Conservation (phyloP, 2,113 vertebrate genomes). For the Gallinago paraguaiae region DNA sequence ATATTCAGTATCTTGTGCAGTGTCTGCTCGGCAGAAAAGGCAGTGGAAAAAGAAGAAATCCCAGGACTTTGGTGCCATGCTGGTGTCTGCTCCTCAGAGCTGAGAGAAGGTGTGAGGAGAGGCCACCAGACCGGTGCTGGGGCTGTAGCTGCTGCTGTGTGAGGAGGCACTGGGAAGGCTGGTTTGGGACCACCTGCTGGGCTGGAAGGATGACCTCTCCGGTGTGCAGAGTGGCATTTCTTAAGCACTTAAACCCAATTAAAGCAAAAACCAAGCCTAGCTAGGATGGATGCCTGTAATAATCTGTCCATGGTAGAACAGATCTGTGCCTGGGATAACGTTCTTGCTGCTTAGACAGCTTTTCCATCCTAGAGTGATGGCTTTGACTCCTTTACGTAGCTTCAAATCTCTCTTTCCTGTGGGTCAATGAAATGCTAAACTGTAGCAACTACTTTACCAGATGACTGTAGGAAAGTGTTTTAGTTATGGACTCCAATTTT, state of each 20-base stretch:
- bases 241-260: neutral
- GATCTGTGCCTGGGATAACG: neutral
- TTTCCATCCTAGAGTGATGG: neutral
- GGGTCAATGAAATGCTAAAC: neutral
- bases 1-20: neutral
- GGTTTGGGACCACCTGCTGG: neutral
- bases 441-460: neutral
- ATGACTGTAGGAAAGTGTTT: neutral
- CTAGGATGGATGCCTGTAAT: neutral
- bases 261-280: neutral
- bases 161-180: neutral
- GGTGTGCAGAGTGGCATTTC: neutral
- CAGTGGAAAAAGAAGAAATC: neutral
- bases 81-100: neutral
- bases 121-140: neutral
- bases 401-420: neutral
- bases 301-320: neutral
- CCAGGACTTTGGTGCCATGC: neutral
- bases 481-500: neutral
- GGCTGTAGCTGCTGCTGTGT: neutral
- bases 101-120: neutral
- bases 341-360: neutral
- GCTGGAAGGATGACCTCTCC: no score
- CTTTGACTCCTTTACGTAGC: neutral
- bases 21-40: neutral